Evolutionary conservation across 2,797 vertebrate genomes (phyloP), one percentile per base, ranked within the genome.

Genomic region (Chaetophractus vellerosus): DNA sequence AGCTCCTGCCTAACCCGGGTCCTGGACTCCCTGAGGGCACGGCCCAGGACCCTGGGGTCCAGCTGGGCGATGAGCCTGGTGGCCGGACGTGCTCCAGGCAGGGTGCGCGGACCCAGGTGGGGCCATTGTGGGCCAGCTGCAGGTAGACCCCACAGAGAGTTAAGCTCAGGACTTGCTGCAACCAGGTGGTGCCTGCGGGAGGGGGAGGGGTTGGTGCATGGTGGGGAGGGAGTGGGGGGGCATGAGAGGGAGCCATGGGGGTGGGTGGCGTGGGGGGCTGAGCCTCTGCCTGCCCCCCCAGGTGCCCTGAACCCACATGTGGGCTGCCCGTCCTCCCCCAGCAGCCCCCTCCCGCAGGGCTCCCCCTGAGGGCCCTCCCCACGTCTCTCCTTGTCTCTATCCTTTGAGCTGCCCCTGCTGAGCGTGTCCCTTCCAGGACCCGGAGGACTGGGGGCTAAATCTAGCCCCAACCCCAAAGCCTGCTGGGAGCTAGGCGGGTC

Each of bases 121-220:
- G 38, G 99, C 98, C 96, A 38, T 98, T 98, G 55, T 98, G 98
- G 82, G 98, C 98, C 0, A 98, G 89, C 1, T 86, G 74, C 2
- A 98, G 92, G 4, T 99, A 98, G 1, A 99, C 99, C 2, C 52
- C 94, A 97, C 92, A 99, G 96, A 79, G 94, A 88, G 99, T 94
- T 9, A 99, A 97, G 2, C 98, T 99, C 96, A 99, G 96, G 15
- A 99, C 98, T 98, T 99, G 98, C 97, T 99, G 99, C 98, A 99
- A 98, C 99, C 99, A 99, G 0, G 99, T 99, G 76, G 99, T 99
- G 50, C 99, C 99, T 99, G 94, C 0, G 24, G 38, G 24, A 36
- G 41, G 69, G 48, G 26, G 24, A 36, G 41, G 72, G 48, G 26
- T 76, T n/a, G n/a, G n/a, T 6, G 81, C 23, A 45, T 7, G 38